phyloP scores from a whole-genome alignment of 2,113 vertebrate genomes.

The Anarrhichthys ocellatus region DNA sequence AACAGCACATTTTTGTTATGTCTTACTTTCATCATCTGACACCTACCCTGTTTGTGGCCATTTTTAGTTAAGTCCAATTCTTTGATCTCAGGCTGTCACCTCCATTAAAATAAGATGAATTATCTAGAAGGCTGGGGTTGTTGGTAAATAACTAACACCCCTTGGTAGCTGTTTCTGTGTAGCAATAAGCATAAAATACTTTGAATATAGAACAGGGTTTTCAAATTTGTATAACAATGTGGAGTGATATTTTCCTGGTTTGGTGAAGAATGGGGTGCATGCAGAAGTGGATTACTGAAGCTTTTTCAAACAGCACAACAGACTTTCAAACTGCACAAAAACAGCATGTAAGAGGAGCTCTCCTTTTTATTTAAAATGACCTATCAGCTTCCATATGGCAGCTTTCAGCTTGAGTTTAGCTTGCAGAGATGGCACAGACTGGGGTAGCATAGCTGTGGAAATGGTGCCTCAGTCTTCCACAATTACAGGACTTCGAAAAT shows the following conservation, averaged over 20 bases:
- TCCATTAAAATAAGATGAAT: constrained; percentile 18
- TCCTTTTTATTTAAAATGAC: not conserved
- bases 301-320: not conserved
- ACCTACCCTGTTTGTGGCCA: not conserved
- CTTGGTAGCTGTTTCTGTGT: not conserved
- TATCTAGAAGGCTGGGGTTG: constrained; percentile 7
- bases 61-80: not conserved
- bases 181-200: not conserved
- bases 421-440: not conserved
- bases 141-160: constrained; percentile 21
- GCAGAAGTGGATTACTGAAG: not conserved
- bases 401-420: not conserved
- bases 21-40: constrained; percentile 12
- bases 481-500: not conserved
- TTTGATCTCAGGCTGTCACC: constrained; percentile 22
- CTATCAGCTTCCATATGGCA: not conserved
- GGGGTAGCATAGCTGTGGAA: not conserved
- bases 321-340: not conserved
- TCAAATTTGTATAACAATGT: not conserved
- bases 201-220: not conserved
- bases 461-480: not conserved
- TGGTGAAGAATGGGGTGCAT: not conserved
- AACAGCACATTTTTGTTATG: constrained; percentile 3
- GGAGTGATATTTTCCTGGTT: not conserved
- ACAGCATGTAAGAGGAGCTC: not conserved